Evolutionary conservation across 2,797 vertebrate species (phyloP).

Genomic region (Poeciliopsis turneri): DNA sequence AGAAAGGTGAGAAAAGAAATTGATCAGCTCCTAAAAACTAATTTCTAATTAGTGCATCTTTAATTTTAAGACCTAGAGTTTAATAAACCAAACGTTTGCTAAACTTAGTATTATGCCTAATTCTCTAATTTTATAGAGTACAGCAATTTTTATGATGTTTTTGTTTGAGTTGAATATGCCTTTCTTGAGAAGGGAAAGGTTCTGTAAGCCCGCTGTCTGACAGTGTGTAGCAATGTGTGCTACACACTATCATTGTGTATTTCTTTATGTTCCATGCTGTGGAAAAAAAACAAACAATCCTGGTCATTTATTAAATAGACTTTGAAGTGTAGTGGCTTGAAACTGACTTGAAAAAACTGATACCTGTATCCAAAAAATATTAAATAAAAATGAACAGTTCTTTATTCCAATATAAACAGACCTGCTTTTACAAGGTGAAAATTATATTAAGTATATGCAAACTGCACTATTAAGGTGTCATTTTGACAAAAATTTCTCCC

Average conservation of each 20-base stretch:
- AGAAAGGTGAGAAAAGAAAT: neutral
- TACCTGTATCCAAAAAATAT: neutral
- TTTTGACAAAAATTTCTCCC: slow-evolving; percentile 35
- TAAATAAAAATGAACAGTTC: neutral
- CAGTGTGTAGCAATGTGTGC: neutral
- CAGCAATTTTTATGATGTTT: neutral
- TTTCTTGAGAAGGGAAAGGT: neutral
- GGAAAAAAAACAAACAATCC: neutral
- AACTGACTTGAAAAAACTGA: neutral
- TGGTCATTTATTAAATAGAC: neutral
- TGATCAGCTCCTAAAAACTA: neutral
- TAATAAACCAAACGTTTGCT: neutral
- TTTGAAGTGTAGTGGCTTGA: neutral
- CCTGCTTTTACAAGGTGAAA: slow-evolving; percentile 1
- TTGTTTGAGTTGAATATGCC: neutral
- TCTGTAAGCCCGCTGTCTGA: neutral
- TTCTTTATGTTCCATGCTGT: neutral
- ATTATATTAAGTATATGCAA: slow-evolving; percentile 17
- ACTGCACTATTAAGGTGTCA: slow-evolving; percentile 9
- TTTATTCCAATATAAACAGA: slow-evolving; percentile 12
- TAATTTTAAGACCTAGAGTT: neutral
- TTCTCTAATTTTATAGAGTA: neutral
- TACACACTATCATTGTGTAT: too few relatives aligned
- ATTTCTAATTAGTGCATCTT: neutral
- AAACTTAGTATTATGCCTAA: neutral